A percentile compares a stretch with the other conserved stretches of the same genome.
phyloP scores from a whole-genome alignment of 1,140 invertebrate species.

The Hestina assimilis region DNA sequence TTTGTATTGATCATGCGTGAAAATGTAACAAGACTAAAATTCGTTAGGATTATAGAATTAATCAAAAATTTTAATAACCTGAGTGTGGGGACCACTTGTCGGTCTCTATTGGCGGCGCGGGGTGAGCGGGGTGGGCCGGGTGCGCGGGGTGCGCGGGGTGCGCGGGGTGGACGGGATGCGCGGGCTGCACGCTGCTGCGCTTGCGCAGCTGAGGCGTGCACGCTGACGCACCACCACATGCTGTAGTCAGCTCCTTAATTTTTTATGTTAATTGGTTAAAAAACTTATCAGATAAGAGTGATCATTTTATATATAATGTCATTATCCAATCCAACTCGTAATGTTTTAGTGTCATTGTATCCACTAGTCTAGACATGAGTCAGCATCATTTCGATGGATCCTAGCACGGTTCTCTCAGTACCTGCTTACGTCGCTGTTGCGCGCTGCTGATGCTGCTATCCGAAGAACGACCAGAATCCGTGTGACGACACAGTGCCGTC shows the following conservation, averaged over 20 bases:
- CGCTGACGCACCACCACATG: constrained; percentile 44
- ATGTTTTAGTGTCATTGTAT: too few relatives aligned
- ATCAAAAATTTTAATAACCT: constrained; percentile 32
- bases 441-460: constrained; percentile 76
- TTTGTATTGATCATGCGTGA: too few relatives aligned
- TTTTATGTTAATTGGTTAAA: too few relatives aligned
- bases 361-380: too few relatives aligned
- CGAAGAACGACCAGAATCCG: constrained; percentile 73
- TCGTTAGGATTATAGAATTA: neutral
- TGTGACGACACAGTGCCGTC: constrained; percentile 62
- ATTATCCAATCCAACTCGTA: too few relatives aligned
- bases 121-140: constrained; percentile 1
- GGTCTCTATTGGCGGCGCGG: constrained; percentile 41
- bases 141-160: neutral
- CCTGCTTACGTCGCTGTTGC: constrained; percentile 71
- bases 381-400: neutral
- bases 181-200: constrained; percentile 45
- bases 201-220: constrained; percentile 66
- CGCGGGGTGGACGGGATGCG: constrained; percentile 41
- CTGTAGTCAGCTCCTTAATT: constrained; percentile 60
- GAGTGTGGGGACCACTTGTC: constrained; percentile 71
- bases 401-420: constrained; percentile 19
- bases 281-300: too few relatives aligned
- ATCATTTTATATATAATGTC: too few relatives aligned
- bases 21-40: too few relatives aligned